phyloP scores from a whole-genome alignment of 2,797 vertebrate species.

The Anolis apletophallus region DNA sequence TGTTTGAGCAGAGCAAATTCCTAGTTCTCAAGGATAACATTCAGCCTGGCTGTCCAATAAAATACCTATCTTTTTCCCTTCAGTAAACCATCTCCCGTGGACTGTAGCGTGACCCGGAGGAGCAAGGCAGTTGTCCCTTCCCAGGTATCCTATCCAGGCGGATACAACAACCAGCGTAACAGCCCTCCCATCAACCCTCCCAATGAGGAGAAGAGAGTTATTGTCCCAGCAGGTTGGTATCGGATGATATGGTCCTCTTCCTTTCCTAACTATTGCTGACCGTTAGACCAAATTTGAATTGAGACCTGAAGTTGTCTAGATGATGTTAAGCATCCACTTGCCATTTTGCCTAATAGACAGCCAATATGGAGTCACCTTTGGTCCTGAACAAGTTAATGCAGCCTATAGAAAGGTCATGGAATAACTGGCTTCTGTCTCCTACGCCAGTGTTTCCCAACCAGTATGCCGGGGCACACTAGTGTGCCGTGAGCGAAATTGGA shows the following conservation, averaged over 20 bases:
- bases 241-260: accelerated
- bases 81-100: slow-evolving; percentile 82
- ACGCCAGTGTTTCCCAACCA: too few species aligned
- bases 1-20: not conserved
- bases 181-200: slow-evolving; percentile 78
- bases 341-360: too few species aligned
- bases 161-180: slow-evolving; percentile 79
- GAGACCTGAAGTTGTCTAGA: too few species aligned
- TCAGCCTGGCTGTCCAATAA: too few species aligned
- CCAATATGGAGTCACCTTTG: too few species aligned
- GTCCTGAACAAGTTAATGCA: too few species aligned
- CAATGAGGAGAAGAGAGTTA: slow-evolving; percentile 87
- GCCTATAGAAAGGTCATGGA: too few species aligned
- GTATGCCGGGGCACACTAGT: too few species aligned
- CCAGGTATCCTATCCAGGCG: slow-evolving; percentile 77
- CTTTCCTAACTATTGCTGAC: not conserved
- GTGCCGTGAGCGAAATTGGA: too few species aligned
- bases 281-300: not conserved
- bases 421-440: too few species aligned
- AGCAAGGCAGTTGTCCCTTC: slow-evolving; percentile 81
- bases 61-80: not conserved
- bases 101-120: slow-evolving; percentile 81
- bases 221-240: slow-evolving; percentile 78
- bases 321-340: too few species aligned
- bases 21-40: not conserved